Conservation (phyloP, 2,113 vertebrate genomes). For the Phalacrocorax pelagicus region DNA sequence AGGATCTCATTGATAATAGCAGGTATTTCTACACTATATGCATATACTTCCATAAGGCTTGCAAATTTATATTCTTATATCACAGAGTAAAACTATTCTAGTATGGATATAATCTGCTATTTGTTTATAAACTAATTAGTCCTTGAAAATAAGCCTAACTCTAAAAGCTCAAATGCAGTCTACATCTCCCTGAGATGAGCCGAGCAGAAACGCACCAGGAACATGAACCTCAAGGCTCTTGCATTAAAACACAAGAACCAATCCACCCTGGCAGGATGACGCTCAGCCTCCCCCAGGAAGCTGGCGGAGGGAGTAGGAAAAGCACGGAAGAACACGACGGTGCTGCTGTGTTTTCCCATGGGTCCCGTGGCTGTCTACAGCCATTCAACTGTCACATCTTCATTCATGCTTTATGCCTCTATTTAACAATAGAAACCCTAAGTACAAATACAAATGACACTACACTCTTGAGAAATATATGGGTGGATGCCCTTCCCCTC, state of each 20-base stretch:
- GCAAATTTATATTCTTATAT: not conserved
- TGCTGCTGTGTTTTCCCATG: not conserved
- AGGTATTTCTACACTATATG: not conserved
- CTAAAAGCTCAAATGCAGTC: not conserved
- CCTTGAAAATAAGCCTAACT: not conserved
- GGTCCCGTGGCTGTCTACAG: not conserved
- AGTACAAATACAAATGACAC: not conserved
- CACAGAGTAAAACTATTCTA: not conserved
- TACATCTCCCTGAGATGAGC: not conserved
- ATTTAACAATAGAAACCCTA: not conserved
- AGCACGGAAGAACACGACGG: not conserved
- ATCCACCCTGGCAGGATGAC: not conserved
- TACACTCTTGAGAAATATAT: not conserved
- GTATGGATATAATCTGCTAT: not conserved
- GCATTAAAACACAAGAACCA: not conserved
- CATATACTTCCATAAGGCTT: not conserved
- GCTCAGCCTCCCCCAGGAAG: not conserved
- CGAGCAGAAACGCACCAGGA: not conserved
- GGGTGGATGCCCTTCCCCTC: slow-evolving; percentile 35
- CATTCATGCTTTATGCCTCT: not conserved
- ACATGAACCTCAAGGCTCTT: not conserved
- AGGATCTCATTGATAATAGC: not conserved
- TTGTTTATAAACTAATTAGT: not conserved
- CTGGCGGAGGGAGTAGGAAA: not conserved
- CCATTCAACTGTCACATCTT: not conserved